Evolutionary conservation across 2,113 vertebrate species (phyloP), one percentile per base, ranked within the genome.

Genomic region (Trochalopteron elliotii): DNA sequence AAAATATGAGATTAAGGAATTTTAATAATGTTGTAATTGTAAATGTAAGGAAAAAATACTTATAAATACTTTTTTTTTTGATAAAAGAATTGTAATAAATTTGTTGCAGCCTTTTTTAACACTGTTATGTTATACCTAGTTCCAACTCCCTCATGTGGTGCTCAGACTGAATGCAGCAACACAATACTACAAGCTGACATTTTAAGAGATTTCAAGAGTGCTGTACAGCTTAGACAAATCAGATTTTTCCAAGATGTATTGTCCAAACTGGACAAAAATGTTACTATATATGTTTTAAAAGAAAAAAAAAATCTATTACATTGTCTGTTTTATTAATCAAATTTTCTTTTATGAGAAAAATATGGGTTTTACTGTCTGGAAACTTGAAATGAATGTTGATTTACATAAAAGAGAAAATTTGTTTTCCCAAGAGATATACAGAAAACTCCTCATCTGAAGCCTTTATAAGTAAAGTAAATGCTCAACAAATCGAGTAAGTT

Each of bases 41-140:
- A 67, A 83, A 71, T 57, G 15, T 59, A 85, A 81, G 24, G 12
- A 20, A 57, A 82, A 68, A 30, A 52, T 39, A 18, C 3, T 40
- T n/a, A 22, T 15, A 22, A 9, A 5, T 44, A 5, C 7, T 12
- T 71, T 35, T 44, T 59, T 42, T 31, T 79, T 27, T 0, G 0
- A 55, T 33, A 22, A 61, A 71, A 60, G 1, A 47, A 24, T 16
- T 53, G 5, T 24, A n/a, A 45, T 52, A 28, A 37, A 9, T 15
- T 31, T 47, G 5, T 30, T 59, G 17, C 11, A 64, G 5, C 5
- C 3, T n/a, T 35, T 28, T 83, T 57, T 74, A 78, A 61, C 11
- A 24, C 10, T 49, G 12, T 39, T 23, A 42, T 31, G 5, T 2
- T 39, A 39, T 59, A 59, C 16, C 3, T 37, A 31, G 15, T 68